Evolutionary conservation across 2,113 vertebrate genomes (phyloP).

Genomic region (Jacana jacana): DNA sequence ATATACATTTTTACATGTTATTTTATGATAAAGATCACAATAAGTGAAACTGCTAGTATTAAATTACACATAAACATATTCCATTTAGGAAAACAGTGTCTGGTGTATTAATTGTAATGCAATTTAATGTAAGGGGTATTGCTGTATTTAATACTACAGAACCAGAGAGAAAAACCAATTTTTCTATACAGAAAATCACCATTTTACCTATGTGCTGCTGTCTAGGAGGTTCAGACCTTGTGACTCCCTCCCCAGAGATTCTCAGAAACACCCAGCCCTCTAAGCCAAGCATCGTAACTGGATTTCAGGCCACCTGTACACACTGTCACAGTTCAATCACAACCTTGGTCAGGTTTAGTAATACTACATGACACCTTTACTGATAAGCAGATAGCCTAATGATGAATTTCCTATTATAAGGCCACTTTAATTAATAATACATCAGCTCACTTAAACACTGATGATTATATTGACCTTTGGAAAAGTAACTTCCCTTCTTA

Average conservation of each 20-base stretch:
- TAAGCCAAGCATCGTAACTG: neutral
- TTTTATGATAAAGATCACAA: neutral
- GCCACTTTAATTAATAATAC: neutral
- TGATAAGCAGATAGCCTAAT: neutral
- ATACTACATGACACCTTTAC: neutral
- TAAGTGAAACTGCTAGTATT: neutral
- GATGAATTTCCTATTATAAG: neutral
- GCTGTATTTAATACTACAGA: neutral
- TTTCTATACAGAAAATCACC: accelerated
- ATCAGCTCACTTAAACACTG: neutral
- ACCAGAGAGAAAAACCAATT: neutral
- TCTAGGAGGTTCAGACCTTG: neutral
- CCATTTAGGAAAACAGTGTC: neutral
- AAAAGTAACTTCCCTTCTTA: neutral
- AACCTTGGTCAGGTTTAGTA: neutral
- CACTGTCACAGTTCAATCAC: neutral
- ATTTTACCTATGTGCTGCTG: neutral
- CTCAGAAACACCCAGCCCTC: neutral
- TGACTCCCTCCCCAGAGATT: neutral
- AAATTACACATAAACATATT: neutral
- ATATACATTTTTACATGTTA: neutral
- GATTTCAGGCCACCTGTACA: neutral
- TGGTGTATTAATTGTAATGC: neutral
- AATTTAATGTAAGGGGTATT: neutral
- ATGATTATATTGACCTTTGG: neutral